Evolutionary conservation across 2,797 vertebrate species (phyloP).

Genomic region (Microhierax caerulescens): DNA sequence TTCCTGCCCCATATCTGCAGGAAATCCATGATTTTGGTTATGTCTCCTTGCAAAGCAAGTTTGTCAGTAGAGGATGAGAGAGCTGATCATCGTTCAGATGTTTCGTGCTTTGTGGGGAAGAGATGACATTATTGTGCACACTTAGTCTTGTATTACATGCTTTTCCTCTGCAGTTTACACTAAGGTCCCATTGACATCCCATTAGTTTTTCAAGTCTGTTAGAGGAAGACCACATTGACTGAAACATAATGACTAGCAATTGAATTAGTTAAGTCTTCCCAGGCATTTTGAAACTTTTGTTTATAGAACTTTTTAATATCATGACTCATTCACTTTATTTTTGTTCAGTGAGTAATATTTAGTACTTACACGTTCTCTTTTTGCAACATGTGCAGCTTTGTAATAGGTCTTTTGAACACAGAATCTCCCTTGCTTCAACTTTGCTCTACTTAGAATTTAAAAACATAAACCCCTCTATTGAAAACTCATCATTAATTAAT

Average conservation of each 20-base stretch:
- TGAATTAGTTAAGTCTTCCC: slow-evolving; percentile 19
- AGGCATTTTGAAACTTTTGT: slow-evolving; percentile 37
- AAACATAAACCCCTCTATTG: background rate
- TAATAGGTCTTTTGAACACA: background rate
- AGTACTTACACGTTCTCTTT: background rate
- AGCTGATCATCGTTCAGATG: background rate
- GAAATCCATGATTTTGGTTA: background rate
- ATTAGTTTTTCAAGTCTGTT: background rate
- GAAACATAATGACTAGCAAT: background rate
- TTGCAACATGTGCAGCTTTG: background rate
- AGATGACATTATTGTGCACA: background rate
- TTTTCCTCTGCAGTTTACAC: background rate
- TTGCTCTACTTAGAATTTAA: background rate
- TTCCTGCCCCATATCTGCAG: background rate
- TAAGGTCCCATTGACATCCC: background rate
- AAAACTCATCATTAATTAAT: background rate
- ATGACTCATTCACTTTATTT: slow-evolving; percentile 43
- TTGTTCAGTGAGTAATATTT: slow-evolving; percentile 37
- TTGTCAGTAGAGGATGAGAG: background rate
- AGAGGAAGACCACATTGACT: background rate
- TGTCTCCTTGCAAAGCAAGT: background rate
- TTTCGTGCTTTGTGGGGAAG: background rate
- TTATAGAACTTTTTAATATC: background rate
- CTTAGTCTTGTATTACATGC: background rate
- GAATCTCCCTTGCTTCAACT: background rate